Conservation (phyloP, 2,113 vertebrate genomes). For the Ptilonorhynchus violaceus region DNA sequence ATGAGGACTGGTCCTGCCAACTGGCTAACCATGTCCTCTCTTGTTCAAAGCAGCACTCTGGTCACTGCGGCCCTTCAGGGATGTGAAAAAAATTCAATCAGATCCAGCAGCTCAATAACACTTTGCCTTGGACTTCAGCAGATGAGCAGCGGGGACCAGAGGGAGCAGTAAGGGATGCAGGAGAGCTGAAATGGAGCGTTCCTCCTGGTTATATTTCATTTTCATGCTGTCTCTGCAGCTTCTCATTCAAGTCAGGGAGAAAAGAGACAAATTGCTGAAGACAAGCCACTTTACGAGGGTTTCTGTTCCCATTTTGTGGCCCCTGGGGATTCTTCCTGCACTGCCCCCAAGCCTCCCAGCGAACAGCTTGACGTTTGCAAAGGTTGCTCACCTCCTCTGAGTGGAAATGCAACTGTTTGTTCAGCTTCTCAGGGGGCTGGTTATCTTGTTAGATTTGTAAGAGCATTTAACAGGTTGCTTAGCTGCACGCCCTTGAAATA, state of each 20-base stretch:
- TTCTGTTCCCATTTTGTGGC: background rate
- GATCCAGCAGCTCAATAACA: constrained; percentile 31
- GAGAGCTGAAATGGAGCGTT: constrained; percentile 23
- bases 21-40: background rate
- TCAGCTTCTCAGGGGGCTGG: constrained; percentile 43
- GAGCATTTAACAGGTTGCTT: constrained; percentile 51
- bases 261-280: background rate
- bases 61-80: background rate
- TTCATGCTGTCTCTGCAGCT: constrained; percentile 49
- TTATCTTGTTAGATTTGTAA: constrained; percentile 54
- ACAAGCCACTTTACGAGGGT: background rate
- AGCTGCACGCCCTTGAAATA: background rate
- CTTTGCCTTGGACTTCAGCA: constrained; percentile 33
- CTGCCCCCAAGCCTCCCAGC: background rate
- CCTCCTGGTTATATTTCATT: constrained; percentile 38
- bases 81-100: constrained; percentile 14
- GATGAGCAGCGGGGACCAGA: background rate
- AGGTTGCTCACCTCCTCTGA: background rate
- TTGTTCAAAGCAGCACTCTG: background rate
- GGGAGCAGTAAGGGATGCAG: constrained; percentile 36
- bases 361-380: background rate
- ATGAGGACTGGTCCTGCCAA: background rate
- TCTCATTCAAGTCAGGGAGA: background rate
- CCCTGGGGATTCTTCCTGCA: background rate
- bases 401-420: constrained; percentile 39